These are phyloP conservation scores for Clamator glandarius DNA, from an alignment of 2,797 vertebrate species.

Conservation along the genomic window DNA sequence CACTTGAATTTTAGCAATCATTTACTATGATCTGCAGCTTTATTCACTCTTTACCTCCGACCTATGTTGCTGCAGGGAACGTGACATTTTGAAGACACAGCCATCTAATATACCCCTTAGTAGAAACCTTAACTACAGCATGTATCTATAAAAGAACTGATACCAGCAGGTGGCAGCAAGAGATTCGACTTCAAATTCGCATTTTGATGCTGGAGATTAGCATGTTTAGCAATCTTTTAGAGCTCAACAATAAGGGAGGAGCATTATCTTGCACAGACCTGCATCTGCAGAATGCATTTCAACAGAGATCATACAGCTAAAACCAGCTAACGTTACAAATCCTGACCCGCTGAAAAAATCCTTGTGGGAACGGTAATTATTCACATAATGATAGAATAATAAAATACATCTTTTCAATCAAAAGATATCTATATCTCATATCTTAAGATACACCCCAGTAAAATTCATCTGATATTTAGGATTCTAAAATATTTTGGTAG, in stretches of 20 bases:
- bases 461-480: background rate
- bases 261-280: background rate
- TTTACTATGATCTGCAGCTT: background rate
- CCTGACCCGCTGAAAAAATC: background rate
- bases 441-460: background rate
- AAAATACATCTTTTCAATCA: background rate
- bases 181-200: conserved; percentile 41
- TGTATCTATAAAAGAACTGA: background rate
- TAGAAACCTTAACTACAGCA: background rate
- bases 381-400: background rate
- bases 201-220: background rate
- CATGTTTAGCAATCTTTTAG: background rate
- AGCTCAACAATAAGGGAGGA: background rate
- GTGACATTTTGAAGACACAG: background rate
- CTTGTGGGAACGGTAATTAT: background rate
- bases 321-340: background rate
- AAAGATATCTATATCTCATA: background rate
- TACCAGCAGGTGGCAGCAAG: conserved; percentile 79
- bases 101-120: accelerated
- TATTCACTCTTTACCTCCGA: background rate
- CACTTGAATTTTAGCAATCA: background rate
- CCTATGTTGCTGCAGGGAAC: background rate
- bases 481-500: background rate
- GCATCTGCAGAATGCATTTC: background rate
- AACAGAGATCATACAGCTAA: background rate